Evolutionary conservation across 1,140 invertebrate species (phyloP), one percentile per base, ranked within the genome.

Genomic region (Bombus fervidus): DNA sequence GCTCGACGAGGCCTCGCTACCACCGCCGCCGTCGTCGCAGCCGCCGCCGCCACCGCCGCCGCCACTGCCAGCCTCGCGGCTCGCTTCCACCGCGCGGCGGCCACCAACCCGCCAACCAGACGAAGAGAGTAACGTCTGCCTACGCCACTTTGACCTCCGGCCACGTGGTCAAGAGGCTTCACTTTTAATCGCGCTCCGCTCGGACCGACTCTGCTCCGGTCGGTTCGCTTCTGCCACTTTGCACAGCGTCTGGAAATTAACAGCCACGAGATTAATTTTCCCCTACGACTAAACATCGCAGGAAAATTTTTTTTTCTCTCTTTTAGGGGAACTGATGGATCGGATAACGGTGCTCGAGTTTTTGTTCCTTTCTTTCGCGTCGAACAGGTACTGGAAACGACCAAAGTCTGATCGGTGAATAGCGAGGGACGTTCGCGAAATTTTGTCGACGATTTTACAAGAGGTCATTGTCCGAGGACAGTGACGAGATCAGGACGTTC

Each of bases 141-240:
- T 89, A 89, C 81, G 83, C 85, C 87, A 81, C 88, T 89, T 89
- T 86, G 85, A 89, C 75, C 80, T 79, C 87, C 81, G 81, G 76
- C 77, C 87, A 89, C 88, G 84, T 89, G 87, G 88, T 89, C 88
- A 89, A 89, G 59, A 89, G 81, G 85, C 87, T 89, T 89, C 88
- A 89, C 88, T 89, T 89, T 89, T 89, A 89, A 89, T 89, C 88
- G 88, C 43, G 87, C 74, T 47, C 57, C 77, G 47, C 74, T 72
- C 68, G 73, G 34, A 18, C 31, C 31, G 66, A 72, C 77, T 73
- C 34, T 22, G 66, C 9, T 64, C 39, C 66, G 53, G 75, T 28
- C 39, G 62, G 81, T 62, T 62, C 28, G 59, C 28, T 62, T 13
- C 76, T 41, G 10, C 43, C 31, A 28, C 34, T 34, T 62, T 31